These are phyloP conservation scores for Gasterosteus aculeatus DNA, from an alignment of 2,113 vertebrate genomes.

Conservation along the genomic window DNA sequence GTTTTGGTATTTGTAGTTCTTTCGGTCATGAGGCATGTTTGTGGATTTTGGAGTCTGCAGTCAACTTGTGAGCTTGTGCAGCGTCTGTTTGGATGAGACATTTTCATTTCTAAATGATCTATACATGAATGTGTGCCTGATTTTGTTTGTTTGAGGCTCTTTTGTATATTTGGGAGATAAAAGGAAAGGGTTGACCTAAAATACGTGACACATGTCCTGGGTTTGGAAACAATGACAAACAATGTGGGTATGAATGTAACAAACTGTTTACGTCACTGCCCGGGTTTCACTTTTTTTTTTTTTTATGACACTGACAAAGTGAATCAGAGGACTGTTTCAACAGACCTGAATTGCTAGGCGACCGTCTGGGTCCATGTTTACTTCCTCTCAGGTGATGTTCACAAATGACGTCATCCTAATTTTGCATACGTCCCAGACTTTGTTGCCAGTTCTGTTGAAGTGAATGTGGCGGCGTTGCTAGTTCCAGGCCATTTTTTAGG, in stretches of 20 bases:
- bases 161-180: conserved; percentile 44
- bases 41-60: conserved; percentile 35
- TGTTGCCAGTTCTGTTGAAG: neutral
- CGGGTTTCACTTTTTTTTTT: conserved; percentile 11
- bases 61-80: conserved; percentile 2
- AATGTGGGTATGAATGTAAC: conserved; percentile 33
- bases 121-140: conserved; percentile 19
- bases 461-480: neutral
- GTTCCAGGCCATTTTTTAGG: too few relatives aligned
- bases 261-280: conserved; percentile 15
- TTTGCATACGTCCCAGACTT: neutral
- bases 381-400: neutral
- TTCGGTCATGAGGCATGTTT: conserved; percentile 33
- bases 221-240: conserved; percentile 53
- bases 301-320: conserved; percentile 10
- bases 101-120: conserved; percentile 27
- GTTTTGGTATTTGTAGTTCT: conserved; percentile 41
- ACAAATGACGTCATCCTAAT: neutral
- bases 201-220: conserved; percentile 22
- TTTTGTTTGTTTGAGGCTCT: conserved; percentile 50
- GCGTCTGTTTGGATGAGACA: neutral
- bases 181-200: conserved; percentile 35
- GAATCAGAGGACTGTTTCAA: neutral
- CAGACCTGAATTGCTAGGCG: neutral
- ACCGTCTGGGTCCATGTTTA: neutral